Base-by-base conservation (phyloP, 1,140 invertebrate species). In the Aphelenchoides avenae region DNA sequence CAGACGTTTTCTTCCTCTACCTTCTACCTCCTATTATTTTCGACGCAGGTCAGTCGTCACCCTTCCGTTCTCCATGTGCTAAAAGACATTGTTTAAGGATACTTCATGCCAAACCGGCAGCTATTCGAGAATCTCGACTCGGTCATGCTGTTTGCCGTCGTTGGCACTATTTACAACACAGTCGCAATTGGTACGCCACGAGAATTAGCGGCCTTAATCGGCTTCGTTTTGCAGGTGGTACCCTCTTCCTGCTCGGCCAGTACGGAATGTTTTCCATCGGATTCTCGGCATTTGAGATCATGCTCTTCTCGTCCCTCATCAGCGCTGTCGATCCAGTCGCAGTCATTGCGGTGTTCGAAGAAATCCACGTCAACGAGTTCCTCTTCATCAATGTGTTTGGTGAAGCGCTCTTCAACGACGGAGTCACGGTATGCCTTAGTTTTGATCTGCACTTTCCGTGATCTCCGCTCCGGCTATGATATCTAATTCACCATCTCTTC, bases 321-420 rank as follows among this genome's bases (percentile, higher is more conserved):
- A 94, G 91, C 13, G 93, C 93, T 7, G 94, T 98, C 22, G 94
- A 98, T 81, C 94, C 94, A 6, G 93, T 98, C 0, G 93, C 93
- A 11, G 93, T 83, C 6, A 75, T 72, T 49, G 62, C 71, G 1
- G 65, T 72, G 20, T 72, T 72, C 34, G 70, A 72, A 30, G 66
- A 74, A 34, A 59, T 74, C 33, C 71, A 75, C 73, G 92, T 99
- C 62, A 93, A 98, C 79, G 92, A 97, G 82, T 88, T 96, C 60
- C 84, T 98, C 33, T 97, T 97, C 78, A 96, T 97, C 76, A 89
- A 97, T 40, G 26, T 61, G 15, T 66, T 61, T 34, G 62, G 62
- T 18, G 59, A 66, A 29, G 60, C 60, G 26, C 26, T 63, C 7
- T 63, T 66, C 26, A 63, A 61, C 41, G 59, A 61, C 47, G 59